These are phyloP conservation scores for Axinella damicornis DNA, from an alignment of 37 sponge, comb jelly and placozoan genomes.

Conservation along the genomic window DNA sequence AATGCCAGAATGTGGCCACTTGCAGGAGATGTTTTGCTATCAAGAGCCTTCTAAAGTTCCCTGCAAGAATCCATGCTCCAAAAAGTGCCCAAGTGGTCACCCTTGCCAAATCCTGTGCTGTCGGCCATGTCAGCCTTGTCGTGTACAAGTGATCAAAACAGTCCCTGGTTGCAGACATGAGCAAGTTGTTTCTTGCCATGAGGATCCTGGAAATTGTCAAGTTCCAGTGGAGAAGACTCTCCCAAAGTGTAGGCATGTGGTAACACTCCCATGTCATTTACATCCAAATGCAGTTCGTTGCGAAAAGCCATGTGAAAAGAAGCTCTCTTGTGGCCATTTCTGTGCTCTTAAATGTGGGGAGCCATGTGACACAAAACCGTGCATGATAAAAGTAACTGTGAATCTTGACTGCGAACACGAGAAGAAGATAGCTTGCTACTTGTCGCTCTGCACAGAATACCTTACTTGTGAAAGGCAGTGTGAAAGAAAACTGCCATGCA, in stretches of 20 bases:
- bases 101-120: constrained; percentile 29
- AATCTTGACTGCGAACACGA: constrained; percentile 1
- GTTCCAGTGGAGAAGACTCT: constrained; percentile 10
- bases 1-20: constrained; percentile 67
- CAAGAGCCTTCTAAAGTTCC: constrained; percentile 22
- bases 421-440: background rate
- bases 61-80: constrained; percentile 45
- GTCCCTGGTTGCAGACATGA: constrained; percentile 61
- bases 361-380: background rate
- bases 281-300: constrained; percentile 51
- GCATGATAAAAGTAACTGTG: background rate
- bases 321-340: constrained; percentile 49
- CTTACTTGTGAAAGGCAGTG: constrained; percentile 57
- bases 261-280: constrained; percentile 31
- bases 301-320: constrained; percentile 47
- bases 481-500: constrained; percentile 35
- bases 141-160: constrained; percentile 12
- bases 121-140: constrained; percentile 32
- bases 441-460: background rate
- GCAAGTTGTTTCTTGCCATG: constrained; percentile 9
- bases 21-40: constrained; percentile 45
- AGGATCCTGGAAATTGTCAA: constrained; percentile 24
- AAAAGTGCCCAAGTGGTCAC: constrained; percentile 47
- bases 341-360: background rate
- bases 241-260: constrained; percentile 56